Evolutionary conservation across 2,888 invertebrate genomes (phyloP).

Genomic region (Microdon myrmicae): DNA sequence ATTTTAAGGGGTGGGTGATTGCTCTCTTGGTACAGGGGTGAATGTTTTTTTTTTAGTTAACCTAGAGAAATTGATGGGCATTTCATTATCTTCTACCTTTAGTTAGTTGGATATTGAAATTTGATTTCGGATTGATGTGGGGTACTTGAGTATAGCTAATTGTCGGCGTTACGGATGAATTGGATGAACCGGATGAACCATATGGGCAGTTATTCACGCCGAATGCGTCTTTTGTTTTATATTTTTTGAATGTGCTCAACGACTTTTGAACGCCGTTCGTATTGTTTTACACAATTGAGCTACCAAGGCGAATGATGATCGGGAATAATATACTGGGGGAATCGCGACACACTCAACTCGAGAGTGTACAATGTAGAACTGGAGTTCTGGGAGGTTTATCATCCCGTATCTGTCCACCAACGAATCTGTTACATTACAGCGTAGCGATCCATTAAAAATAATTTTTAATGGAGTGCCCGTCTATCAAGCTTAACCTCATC

Average conservation of each 20-base stretch:
- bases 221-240: conserved; percentile 19
- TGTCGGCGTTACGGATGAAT: conserved; percentile 25
- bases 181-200: conserved; percentile 40
- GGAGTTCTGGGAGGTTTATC: conserved; percentile 33
- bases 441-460: conserved; percentile 54
- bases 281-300: conserved; percentile 27
- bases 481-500: conserved; percentile 49
- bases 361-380: background rate
- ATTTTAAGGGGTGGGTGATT: conserved; percentile 22
- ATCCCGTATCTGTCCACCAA: conserved; percentile 38
- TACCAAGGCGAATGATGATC: conserved; percentile 2
- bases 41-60: conserved; percentile 59
- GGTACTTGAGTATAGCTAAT: background rate
- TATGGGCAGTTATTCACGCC: conserved; percentile 38
- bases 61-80: conserved; percentile 66
- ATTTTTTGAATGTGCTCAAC: conserved; percentile 21
- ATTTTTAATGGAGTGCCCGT: conserved; percentile 51
- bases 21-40: conserved; percentile 4
- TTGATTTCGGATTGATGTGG: conserved; percentile 36
- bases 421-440: conserved; percentile 47
- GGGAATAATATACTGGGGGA: conserved; percentile 7
- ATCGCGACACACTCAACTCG: background rate
- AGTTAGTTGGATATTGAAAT: conserved; percentile 37
- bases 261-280: conserved; percentile 18
- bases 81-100: conserved; percentile 57